phyloP scores from a whole-genome alignment of 1,140 invertebrate genomes.

The Drosophila grimshawi region DNA sequence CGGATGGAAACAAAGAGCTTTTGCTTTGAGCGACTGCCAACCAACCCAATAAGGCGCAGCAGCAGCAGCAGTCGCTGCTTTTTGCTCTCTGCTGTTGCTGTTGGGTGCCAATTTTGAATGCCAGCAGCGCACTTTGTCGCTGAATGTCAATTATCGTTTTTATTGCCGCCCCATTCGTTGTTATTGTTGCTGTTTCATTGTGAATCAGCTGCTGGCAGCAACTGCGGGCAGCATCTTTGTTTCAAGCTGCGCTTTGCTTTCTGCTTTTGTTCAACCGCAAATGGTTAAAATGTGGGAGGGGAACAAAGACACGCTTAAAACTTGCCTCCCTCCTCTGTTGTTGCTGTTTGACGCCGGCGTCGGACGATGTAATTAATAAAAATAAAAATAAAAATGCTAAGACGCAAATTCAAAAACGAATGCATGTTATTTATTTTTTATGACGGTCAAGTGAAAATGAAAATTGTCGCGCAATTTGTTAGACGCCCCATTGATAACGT shows the following conservation, averaged over 20 bases:
- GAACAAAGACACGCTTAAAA: conserved; percentile 25
- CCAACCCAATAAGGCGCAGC: conserved; percentile 29
- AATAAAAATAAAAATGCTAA: conserved; percentile 7
- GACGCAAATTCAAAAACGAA: conserved; percentile 47
- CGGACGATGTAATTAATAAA: conserved; percentile 26
- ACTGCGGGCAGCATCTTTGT: conserved; percentile 36
- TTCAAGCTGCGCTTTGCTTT: conserved; percentile 34
- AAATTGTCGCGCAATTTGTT: conserved; percentile 54
- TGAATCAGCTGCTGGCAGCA: conserved; percentile 38
- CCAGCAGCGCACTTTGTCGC: conserved; percentile 14
- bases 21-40: conserved; percentile 26
- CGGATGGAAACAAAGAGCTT: conserved; percentile 9
- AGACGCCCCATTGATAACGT: conserved; percentile 30
- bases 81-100: background rate
- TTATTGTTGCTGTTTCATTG: conserved; percentile 26
- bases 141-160: conserved; percentile 41
- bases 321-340: background rate
- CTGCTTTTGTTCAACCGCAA: conserved; percentile 40
- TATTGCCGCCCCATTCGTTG: conserved; percentile 35
- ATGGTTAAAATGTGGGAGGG: conserved; percentile 21
- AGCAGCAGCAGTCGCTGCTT: background rate
- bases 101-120: conserved; percentile 17
- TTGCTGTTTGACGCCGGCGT: conserved; percentile 3
- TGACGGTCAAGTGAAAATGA: conserved; percentile 42
- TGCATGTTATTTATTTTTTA: conserved; percentile 44